These are phyloP conservation scores for Drosophila aldrichi DNA, from an alignment of 2,888 invertebrate species.

Conservation along the genomic window DNA sequence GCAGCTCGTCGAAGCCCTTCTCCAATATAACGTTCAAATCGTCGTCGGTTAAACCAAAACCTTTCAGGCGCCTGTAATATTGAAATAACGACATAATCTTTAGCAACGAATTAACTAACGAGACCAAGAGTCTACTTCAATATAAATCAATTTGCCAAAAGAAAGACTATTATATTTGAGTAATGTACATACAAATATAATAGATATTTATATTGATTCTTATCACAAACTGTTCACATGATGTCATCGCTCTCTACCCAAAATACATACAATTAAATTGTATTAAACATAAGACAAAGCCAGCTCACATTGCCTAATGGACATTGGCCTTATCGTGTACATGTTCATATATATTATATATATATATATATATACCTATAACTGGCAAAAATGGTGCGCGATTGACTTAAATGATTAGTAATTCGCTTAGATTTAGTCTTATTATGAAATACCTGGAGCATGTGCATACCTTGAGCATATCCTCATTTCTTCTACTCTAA, in stretches of 20 bases:
- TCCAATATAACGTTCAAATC: slow-evolving; percentile 89
- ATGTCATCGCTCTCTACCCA: background rate
- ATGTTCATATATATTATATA: background rate
- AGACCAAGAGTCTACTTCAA: slow-evolving; percentile 1
- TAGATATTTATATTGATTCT: background rate
- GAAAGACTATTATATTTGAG: background rate
- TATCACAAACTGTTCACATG: background rate
- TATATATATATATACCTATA: background rate
- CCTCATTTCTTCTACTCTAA: too few species aligned
- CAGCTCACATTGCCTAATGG: background rate
- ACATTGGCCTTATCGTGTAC: background rate
- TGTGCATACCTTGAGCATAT: too few species aligned
- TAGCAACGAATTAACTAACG: slow-evolving; percentile 12
- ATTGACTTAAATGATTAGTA: background rate
- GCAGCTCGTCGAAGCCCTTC: slow-evolving; percentile 86
- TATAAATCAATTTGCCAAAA: slow-evolving; percentile 1
- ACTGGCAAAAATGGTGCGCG: background rate
- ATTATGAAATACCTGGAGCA: background rate
- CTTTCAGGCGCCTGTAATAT: slow-evolving; percentile 89
- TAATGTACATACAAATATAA: background rate
- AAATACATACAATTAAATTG: background rate
- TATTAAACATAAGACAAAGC: background rate
- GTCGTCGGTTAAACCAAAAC: slow-evolving; percentile 90
- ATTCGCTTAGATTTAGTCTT: background rate
- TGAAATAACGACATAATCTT: background rate